Base-by-base conservation (phyloP, 2,888 invertebrate species). In the Lasioglossum pauxillum region DNA sequence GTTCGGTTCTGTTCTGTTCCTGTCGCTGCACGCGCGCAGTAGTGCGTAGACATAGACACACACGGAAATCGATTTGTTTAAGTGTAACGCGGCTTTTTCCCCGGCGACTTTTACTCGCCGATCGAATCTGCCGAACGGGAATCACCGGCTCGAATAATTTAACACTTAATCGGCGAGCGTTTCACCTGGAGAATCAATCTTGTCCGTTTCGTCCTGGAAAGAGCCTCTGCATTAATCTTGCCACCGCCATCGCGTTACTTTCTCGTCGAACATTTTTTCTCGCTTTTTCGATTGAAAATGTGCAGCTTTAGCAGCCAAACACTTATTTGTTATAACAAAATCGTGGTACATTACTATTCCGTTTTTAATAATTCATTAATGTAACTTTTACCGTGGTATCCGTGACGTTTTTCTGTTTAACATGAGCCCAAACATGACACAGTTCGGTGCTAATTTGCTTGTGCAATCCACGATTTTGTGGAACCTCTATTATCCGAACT, bases 161-260 rank as follows among this genome's bases (percentile, higher is more conserved):
- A 64, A 64, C 64, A 31, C 64, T 64, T 64, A 64, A 64, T 64
- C 64, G 64, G 64, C 31, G 27, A 64, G 64, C 64, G 64, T 64
- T 64, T 64, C 64, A 64, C 64, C 64, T 64, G 31, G 64, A 31
- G 57, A 64, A 64, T 64, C 64, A 64, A 64, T 64, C 64, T 64
- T 64, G 64, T 31, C 64, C 64, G 64, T 64, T 64, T 64, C 64
- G 64, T 73, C 76, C 79, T 76, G 74, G 85, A 79, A 85, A 86
- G 82, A 86, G 86, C 82, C 77, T 85, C 75, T 31, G 64, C 64
- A 64, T 64, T 64, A 64, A 64, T 64, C 64, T 64, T 64, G 14
- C 64, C 16, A 16, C 64, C 64, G 85, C 75, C 79, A 60, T n/a
- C 79, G 73, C 7, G 64, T 64, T 64, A 64, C 64, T 64, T 64